Base-by-base conservation (phyloP, 1,140 invertebrate species). In the Lineus longissimus region DNA sequence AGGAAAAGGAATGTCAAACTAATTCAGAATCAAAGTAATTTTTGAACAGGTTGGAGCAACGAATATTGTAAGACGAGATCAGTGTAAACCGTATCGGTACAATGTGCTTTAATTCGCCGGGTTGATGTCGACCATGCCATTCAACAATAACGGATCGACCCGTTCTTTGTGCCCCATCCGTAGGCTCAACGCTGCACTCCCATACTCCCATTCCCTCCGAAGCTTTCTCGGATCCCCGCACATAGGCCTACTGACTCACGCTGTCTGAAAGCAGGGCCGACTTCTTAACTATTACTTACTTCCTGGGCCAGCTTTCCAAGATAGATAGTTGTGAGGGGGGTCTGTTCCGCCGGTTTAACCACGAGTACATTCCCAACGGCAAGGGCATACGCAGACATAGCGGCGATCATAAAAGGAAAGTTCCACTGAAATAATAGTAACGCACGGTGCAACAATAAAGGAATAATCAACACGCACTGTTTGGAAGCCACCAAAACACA, bases 311-410 rank as follows among this genome's bases (percentile, higher is more conserved):
- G 63, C 19, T 65, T 19, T 0, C 54, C 66, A 0, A 67, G 31
- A 56, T 70, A 87, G 1, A 97, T 80, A 0, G 93, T 91, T 0
- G 88, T 90, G 0, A 97, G 79, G 0, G 94, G 94, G 0, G 94
- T 96, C 81, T 94, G 92, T 78, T 97, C 94, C 0, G 94, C 92
- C 0, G 92, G 91, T 78, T 96, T 96, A 66, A 98, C 78, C 2
- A 96, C 84, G 30, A 93, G 81, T 0, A 90, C 92, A 72, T 93
- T 95, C 36, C 94, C 94, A 59, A 89, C 90, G 4, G 90, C 89
- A 30, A 94, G 75, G 2, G 95, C 91, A 0, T 85, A 95, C 41
- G 97, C 80, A 83, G 98, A 98, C 94, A 94, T 97, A 1, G 91
- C 86, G 73, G 90, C 87, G 94, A 98, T 96, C 57, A 96, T 76